A percentile compares a stretch with the other conserved stretches of the same genome.
phyloP scores from a whole-genome alignment of 2,888 invertebrate species.

The Euplagia quadripunctaria region DNA sequence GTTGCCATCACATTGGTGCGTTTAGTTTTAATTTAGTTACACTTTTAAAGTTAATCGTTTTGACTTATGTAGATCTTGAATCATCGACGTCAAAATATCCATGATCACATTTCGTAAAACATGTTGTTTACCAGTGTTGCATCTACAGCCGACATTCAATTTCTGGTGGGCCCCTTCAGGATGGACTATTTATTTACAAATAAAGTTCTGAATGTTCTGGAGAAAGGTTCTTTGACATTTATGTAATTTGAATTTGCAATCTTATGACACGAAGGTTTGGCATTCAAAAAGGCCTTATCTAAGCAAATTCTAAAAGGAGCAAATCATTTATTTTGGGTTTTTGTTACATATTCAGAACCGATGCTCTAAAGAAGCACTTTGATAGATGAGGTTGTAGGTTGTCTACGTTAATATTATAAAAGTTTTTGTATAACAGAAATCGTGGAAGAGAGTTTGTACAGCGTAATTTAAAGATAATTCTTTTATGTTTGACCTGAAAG shows the following conservation, averaged over 20 bases:
- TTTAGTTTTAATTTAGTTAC: not conserved
- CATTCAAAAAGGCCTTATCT: slow-evolving; percentile 43
- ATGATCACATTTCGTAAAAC: not conserved
- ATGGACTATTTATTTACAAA: slow-evolving; percentile 1
- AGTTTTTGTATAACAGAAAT: slow-evolving; percentile 39
- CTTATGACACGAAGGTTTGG: slow-evolving; percentile 36
- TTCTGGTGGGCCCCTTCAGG: not conserved
- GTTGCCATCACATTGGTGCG: not conserved
- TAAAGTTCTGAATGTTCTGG: not conserved
- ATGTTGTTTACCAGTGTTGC: no score
- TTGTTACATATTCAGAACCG: slow-evolving; percentile 44
- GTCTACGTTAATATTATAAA: slow-evolving; percentile 46
- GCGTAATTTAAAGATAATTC: slow-evolving; percentile 41
- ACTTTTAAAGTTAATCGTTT: not conserved
- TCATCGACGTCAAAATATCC: not conserved
- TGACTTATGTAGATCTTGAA: not conserved
- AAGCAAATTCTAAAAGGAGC: slow-evolving; percentile 35
- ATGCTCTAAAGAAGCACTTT: slow-evolving; percentile 51
- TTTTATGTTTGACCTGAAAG: slow-evolving; percentile 42
- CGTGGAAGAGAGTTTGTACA: slow-evolving; percentile 25
- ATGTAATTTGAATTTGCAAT: slow-evolving; percentile 39
- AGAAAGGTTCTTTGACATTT: slow-evolving; percentile 18
- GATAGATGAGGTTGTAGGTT: slow-evolving; percentile 52
- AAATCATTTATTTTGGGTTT: slow-evolving; percentile 50
- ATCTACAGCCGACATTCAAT: not conserved